Evolutionary conservation across 1,140 invertebrate species (phyloP), one percentile per base, ranked within the genome.

Genomic region (Scaptomyza graminum): DNA sequence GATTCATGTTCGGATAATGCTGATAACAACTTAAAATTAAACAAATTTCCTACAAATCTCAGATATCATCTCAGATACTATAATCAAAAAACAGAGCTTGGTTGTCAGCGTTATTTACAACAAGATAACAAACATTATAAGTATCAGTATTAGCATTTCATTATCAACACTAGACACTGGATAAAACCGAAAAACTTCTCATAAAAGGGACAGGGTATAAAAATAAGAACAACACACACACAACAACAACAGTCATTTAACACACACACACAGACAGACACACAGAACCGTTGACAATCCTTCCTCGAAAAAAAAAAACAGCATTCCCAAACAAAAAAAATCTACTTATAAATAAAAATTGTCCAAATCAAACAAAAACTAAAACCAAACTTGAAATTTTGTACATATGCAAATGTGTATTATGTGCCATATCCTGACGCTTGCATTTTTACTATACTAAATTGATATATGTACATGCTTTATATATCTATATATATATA

Each of bases 401-500:
- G 82, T 81, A 77, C 79, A 82, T 81, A 77, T 82, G 78, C 79
- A 67, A 74, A 74, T 73, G 81, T 66, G 81, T 83, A 73, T 87
- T 83, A 76, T 87, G 79, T 88, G 83, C 82, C 82, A 87, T 87
- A 87, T 87, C 84, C 83, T 83, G 81, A 83, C 51, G 83, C 83
- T 88, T 88, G 79, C 85, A 89, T 88, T 83, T 87, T 85, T 69
- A 79, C 74, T 69, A 50, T 67, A 66, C 59, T 41, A 50, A 46
- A 57, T 57, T 46, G 41, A 57, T 69, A 55, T 55, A 52, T 22
- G 5, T 41, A 41, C 11, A 67, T 51, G n/a, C n/a, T n/a, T n/a
- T n/a, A 67, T 34, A 52, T 8, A 46, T 28, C 3, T 46, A 13
- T 52, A 47, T 49, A 62, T 47, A 69, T 37, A 34, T 41, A 18